Base-by-base conservation (phyloP, 2,113 vertebrate species). In the Melanotaenia duboulayi region DNA sequence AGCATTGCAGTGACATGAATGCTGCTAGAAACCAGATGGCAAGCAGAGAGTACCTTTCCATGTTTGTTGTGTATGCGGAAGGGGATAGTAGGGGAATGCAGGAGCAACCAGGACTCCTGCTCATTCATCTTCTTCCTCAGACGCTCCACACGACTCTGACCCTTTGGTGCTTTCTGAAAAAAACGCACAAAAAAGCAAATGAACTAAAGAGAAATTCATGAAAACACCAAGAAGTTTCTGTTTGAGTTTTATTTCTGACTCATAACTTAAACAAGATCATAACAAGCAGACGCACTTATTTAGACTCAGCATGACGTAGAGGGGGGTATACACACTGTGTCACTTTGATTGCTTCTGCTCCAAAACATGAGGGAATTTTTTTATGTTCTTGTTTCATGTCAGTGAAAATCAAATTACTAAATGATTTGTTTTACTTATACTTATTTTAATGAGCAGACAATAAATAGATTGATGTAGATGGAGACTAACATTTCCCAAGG, bases 111-210 rank as follows among this genome's bases (percentile, higher is more conserved):
- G 42, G 98, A 99, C 76, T 99, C 98, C 0, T 99, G 97, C 70
- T 99, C 98, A 42, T 97, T 98, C 97, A 99, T 97, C 93, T 99
- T 99, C 94, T 99, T 99, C 90, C 97, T 97, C 64, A 99, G 92
- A 48, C 97, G 96, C 59, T 99, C 98, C 2, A 97, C 94, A 0
- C 97, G 94, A 85, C 95, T 98, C 92, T 98, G 97, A 14, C 96
- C 96, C 80, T 98, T 99, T 52, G 94, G 95, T 56, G 97, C 94
- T 92, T 99, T 99, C 97, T 99, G 71, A n/a, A 74, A 56, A 35
- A 75, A 39, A 44, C 16, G 74, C 24, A 78, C 7, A 63, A 13
- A 81, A 2, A 67, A 10, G 4, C 10, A 76, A 25, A 61, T 8
- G 4, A 48, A 32, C 51, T 25, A 40, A 0, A 23, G 39, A 52